Percentiles rank a stretch among this genome's conserved stretches.
These are phyloP conservation scores for Babyrousa celebensis DNA, from an alignment of 2,797 vertebrate genomes.

Conservation along the genomic window DNA sequence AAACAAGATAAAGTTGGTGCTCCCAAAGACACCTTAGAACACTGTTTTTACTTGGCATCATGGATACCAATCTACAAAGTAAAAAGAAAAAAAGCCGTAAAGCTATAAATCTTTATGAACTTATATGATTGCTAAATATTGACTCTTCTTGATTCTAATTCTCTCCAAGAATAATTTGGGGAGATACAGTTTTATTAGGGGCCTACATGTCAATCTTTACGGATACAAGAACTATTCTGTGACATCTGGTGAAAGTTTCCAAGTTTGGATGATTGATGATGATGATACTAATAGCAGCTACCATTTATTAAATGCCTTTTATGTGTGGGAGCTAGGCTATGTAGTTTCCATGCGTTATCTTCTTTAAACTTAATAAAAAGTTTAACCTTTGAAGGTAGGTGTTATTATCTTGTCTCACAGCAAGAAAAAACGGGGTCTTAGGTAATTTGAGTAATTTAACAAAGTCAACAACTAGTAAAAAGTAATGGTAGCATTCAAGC, in stretches of 20 bases:
- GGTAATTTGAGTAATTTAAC: conserved; percentile 28
- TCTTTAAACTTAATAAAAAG: conserved; percentile 30
- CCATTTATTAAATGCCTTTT: conserved; percentile 23
- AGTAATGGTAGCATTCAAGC: neutral
- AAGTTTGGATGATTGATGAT: neutral
- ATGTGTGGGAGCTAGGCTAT: neutral
- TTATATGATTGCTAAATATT: neutral
- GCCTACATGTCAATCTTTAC: neutral
- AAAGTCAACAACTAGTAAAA: neutral
- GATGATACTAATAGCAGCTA: neutral
- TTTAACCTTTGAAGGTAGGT: neutral
- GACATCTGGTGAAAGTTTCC: neutral
- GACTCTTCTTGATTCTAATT: neutral
- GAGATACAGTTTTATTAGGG: neutral
- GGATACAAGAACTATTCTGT: neutral
- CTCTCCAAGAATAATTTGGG: neutral
- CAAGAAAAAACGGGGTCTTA: neutral
- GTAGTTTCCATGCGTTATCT: neutral
- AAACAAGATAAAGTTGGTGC: neutral
- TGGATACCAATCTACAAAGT: neutral
- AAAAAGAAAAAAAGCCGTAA: neutral
- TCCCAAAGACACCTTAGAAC: neutral
- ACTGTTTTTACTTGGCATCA: neutral
- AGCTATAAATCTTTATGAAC: neutral
- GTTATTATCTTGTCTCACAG: neutral